Evolutionary conservation across 2,113 vertebrate genomes (phyloP), one percentile per base, ranked within the genome.

Genomic region (Gulo gulo): DNA sequence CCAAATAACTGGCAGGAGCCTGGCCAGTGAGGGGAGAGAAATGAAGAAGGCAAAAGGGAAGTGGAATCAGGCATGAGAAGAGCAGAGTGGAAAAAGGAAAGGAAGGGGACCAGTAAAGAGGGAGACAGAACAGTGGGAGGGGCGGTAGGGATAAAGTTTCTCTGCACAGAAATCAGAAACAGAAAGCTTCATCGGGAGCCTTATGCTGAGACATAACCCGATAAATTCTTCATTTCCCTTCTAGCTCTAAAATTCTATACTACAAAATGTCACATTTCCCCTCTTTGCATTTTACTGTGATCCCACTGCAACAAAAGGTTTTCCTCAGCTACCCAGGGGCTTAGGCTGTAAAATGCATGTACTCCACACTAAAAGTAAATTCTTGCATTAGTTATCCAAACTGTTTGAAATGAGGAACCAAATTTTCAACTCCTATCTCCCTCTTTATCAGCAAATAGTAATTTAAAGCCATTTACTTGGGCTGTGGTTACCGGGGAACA

Each of bases 401-500:
- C 79, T 95, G 89, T 97, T 95, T 95, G 92, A 96, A 97, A 90
- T 34, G 20, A 81, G 45, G 84, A 91, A 57, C 94, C 39, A n/a
- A 61, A 88, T 91, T 92, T 96, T 91, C 96, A 91, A 81, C 92
- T 96, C 90, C 0, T 98, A 96, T 97, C 97, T 97, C 39, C 71
- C 84, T 96, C 97, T 97, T 98, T 98, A 98, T 98, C 97, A 97
- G 97, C 94, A 18, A 94, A 97, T 31, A 94, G 31, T 97, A 95
- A 98, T 97, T 98, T 16, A 91, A 82, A 78, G 95, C n/a, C 84
- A 12, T 61, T 97, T 36, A 39, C 95, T 23, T 0, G 55, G 87
- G 14, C 1, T 88, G 36, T 5, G 12, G 65, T 36, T 94, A 88
- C 93, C 86, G 0, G 89, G 52, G 36, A 78, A 91, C 94, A 93